Evolutionary conservation across 2,113 vertebrate genomes (phyloP).

Genomic region (Canis aureus): DNA sequence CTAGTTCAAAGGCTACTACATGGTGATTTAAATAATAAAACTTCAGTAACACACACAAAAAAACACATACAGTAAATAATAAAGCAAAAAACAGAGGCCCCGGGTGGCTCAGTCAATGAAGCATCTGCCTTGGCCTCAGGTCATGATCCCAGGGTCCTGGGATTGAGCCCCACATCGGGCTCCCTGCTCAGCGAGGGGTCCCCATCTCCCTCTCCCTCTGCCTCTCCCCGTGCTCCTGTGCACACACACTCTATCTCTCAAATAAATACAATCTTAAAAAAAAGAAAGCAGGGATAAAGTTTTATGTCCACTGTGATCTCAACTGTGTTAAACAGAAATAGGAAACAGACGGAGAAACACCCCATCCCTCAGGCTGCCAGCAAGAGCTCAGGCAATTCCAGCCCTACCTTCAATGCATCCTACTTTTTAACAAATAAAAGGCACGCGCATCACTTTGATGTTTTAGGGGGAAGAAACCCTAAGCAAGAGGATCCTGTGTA

Average conservation of each 20-base stretch:
- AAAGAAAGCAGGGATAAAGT: not conserved
- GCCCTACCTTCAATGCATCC: not conserved
- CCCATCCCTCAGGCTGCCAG: fast-evolving
- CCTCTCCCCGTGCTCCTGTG: not conserved
- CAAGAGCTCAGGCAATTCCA: fast-evolving
- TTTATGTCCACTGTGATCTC: fast-evolving
- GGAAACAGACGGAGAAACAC: not conserved
- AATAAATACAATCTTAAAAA: not conserved
- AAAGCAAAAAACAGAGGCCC: not conserved
- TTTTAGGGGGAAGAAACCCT: not conserved
- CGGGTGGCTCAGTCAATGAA: not conserved
- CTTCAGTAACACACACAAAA: not conserved
- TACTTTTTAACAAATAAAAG: not conserved
- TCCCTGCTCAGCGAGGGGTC: not conserved
- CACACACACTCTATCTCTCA: not conserved
- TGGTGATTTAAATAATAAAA: not conserved
- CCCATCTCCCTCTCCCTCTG: not conserved
- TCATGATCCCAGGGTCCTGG: not conserved
- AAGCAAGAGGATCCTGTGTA: not conserved
- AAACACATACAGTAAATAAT: not conserved
- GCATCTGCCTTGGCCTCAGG: not conserved
- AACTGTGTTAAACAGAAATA: not conserved
- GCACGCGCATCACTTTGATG: fast-evolving
- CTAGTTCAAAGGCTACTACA: not conserved
- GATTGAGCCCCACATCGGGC: not conserved